Conservation (phyloP, 2,888 invertebrate genomes). For the Epsilonema sp. region DNA sequence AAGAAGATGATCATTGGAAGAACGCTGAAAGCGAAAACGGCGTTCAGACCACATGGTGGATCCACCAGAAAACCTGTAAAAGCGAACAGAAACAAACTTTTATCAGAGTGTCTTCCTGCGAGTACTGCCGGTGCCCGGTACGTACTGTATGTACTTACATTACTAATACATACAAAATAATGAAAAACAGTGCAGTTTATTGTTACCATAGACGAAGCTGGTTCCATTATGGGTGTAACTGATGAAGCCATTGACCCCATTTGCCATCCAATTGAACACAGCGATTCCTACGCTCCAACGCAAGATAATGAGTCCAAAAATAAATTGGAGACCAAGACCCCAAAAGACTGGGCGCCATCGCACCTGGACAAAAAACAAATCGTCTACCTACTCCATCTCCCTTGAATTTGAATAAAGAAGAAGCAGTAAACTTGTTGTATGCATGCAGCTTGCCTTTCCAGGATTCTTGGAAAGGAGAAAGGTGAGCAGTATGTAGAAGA, state of each 20-base stretch:
- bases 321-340: conserved; percentile 59
- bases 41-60: conserved; percentile 22
- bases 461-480: conserved; percentile 3
- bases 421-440: too few relatives aligned
- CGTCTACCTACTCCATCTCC: too few relatives aligned
- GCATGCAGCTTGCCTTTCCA: too few relatives aligned
- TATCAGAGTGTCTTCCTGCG: too few relatives aligned
- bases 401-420: too few relatives aligned
- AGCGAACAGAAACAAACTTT: too few relatives aligned
- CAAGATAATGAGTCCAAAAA: conserved; percentile 60
- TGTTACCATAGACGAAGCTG: conserved; percentile 61
- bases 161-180: too few relatives aligned
- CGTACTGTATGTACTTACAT: too few relatives aligned
- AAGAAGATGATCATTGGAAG: conserved; percentile 78
- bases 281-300: conserved; percentile 43
- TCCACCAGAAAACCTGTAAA: neutral
- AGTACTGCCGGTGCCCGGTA: too few relatives aligned
- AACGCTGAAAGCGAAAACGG: conserved; percentile 55
- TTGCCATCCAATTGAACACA: conserved; percentile 45
- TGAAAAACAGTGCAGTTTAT: too few relatives aligned
- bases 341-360: conserved; percentile 53
- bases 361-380: too few relatives aligned
- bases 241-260: conserved; percentile 51
- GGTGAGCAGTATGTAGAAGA: neutral
- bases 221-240: conserved; percentile 54